A percentile compares a stretch with the other conserved stretches of the same genome.
These are phyloP conservation scores for Drosophila merina DNA, from an alignment of 2,888 invertebrate species.

Conservation along the genomic window DNA sequence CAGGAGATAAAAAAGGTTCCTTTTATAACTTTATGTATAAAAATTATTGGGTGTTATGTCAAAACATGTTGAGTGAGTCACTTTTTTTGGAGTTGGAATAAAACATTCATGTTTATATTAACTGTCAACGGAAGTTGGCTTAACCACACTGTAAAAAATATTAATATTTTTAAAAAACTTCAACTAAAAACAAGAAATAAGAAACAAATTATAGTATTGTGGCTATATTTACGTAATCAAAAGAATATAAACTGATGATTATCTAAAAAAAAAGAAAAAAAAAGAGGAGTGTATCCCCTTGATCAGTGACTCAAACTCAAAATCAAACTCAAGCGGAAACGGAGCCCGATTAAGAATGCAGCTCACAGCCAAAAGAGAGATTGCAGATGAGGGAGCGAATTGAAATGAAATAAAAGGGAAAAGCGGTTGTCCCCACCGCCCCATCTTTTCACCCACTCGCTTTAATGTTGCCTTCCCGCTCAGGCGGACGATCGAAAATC, in stretches of 20 bases:
- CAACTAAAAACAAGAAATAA: background rate
- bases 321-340: slow-evolving; percentile 51
- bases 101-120: background rate
- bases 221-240: background rate
- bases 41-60: no score
- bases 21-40: no score
- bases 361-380: slow-evolving; percentile 48
- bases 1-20: no score
- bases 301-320: slow-evolving; percentile 33
- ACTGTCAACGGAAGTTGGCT: background rate
- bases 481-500: slow-evolving; percentile 33
- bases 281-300: slow-evolving; percentile 10
- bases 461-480: slow-evolving; percentile 2
- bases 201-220: background rate
- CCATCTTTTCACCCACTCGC: background rate
- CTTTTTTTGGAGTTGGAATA: background rate
- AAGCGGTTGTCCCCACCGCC: slow-evolving; percentile 32
- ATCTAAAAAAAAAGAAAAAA: background rate
- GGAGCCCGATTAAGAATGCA: slow-evolving; percentile 59
- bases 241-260: background rate
- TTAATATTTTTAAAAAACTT: background rate
- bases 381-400: slow-evolving; percentile 24
- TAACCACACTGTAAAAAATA: background rate
- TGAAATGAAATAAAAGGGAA: slow-evolving; percentile 61
- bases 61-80: no score